Evolutionary conservation across 2,888 invertebrate species (phyloP), one percentile per base, ranked within the genome.

Genomic region (Beris chalybata): DNA sequence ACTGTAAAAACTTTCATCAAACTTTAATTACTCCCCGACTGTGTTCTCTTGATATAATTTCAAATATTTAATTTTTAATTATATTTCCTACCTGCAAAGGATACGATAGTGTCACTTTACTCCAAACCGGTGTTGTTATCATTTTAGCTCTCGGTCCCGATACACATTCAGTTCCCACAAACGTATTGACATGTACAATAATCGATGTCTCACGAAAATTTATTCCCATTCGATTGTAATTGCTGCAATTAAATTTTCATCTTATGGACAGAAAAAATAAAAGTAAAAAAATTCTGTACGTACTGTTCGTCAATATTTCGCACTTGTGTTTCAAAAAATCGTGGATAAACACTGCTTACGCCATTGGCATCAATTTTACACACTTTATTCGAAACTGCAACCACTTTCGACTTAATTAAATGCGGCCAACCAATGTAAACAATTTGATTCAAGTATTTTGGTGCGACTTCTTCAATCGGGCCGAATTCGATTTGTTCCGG

Each of bases 361-460:
- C 76, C 76, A 6, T 72, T 69, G 0, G 64, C 45, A 4, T 85
- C 85, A 0, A 76, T 75, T 68, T 83, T 79, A 78, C 73, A 67
- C 0, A 73, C 70, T 0, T 70, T 66, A 45, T 75, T 74, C 1
- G 76, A 75, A 4, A 81, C 68, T 3, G 71, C 74, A 3, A 81
- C 85, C 81, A 79, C 89, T 87, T 85, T 87, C 13, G 93, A 93
- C 79, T 92, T 91, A n/a, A 86, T 84, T 64, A 98, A 85, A 82
- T 97, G 94, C 0, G 98, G 98, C 97, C 97, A 98, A 5, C 88
- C 88, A 4, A 94, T 92, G 83, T 88, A 92, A 2, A 96, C 85
- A 53, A 84, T 82, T 76, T 89, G 87, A 0, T 91, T 92, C 11
- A 97, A 77, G 45, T 90, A 78, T 50, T 89, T 83, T 6, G 82